phyloP scores from a whole-genome alignment of 2,797 vertebrate species.

The Neosilurus hyrtlii region DNA sequence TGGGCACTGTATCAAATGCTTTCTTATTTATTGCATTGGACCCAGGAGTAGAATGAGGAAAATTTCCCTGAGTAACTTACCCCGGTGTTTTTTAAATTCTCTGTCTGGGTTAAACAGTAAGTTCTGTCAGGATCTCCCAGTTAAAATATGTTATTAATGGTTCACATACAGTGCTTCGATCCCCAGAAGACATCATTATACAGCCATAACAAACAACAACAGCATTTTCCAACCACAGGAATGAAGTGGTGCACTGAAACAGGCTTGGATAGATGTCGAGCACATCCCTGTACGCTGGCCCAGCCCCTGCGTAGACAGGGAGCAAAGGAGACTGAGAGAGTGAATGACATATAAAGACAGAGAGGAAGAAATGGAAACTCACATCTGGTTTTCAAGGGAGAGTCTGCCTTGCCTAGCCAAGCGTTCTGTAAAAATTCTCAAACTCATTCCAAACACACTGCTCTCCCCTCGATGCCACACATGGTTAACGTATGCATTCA shows the following conservation, averaged over 20 bases:
- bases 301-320: slow-evolving; percentile 10
- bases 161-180: slow-evolving; percentile 26
- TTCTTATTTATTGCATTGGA: slow-evolving; percentile 49
- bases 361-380: not conserved
- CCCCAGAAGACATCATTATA: slow-evolving; percentile 36
- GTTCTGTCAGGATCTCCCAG: slow-evolving; percentile 13
- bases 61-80: slow-evolving; percentile 51
- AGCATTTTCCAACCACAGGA: slow-evolving; percentile 38
- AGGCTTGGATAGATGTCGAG: slow-evolving; percentile 15
- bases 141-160: slow-evolving; percentile 13
- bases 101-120: slow-evolving; percentile 46
- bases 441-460: slow-evolving; percentile 46
- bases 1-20: slow-evolving; percentile 52
- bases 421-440: slow-evolving; percentile 49
- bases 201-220: slow-evolving; percentile 50
- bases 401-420: slow-evolving; percentile 32
- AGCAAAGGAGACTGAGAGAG: slow-evolving; percentile 9
- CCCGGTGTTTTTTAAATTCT: slow-evolving; percentile 54
- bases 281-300: slow-evolving; percentile 21
- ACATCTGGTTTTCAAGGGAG: slow-evolving; percentile 41
- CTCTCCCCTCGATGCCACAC: slow-evolving; percentile 41
- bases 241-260: slow-evolving; percentile 18
- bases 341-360: not conserved
- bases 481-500: slow-evolving; percentile 50
- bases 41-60: slow-evolving; percentile 50